A percentile compares a stretch with the other conserved stretches of the same genome.
Evolutionary conservation across 1,140 invertebrate genomes (phyloP).

Genomic region (Cherax destructor): DNA sequence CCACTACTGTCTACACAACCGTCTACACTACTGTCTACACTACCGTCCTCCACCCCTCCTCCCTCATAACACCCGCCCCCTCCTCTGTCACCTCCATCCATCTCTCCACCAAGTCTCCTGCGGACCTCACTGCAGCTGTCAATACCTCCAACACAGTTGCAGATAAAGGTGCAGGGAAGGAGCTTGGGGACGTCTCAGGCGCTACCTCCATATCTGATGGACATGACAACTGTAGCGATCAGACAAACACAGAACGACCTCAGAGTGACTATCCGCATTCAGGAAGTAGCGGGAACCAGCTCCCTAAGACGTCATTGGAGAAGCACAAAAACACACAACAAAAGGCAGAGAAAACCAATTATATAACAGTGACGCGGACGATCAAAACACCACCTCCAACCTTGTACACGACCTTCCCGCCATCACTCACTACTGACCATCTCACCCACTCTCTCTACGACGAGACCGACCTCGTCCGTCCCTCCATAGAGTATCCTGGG

Average conservation of each 20-base stretch:
- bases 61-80: slow-evolving; percentile 36
- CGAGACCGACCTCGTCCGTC: slow-evolving; percentile 36
- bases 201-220: neutral
- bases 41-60: slow-evolving; percentile 28
- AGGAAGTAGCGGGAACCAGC: neutral
- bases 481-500: slow-evolving; percentile 55
- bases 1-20: slow-evolving; percentile 49
- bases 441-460: slow-evolving; percentile 7
- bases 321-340: neutral
- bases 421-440: neutral
- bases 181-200: neutral
- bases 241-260: neutral
- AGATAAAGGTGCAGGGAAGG: slow-evolving; percentile 36
- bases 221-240: neutral
- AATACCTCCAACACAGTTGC: neutral
- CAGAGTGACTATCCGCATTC: slow-evolving; percentile 42
- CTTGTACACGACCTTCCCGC: neutral
- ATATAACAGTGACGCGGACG: slow-evolving; percentile 45
- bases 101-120: neutral
- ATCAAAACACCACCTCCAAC: slow-evolving; percentile 26
- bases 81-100: slow-evolving; percentile 22
- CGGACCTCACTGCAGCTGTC: no score
- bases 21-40: slow-evolving; percentile 46
- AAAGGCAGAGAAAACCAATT: slow-evolving; percentile 4
- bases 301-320: neutral